phyloP scores from a whole-genome alignment of 1,140 invertebrate species.

The Drosophila nikananu region DNA sequence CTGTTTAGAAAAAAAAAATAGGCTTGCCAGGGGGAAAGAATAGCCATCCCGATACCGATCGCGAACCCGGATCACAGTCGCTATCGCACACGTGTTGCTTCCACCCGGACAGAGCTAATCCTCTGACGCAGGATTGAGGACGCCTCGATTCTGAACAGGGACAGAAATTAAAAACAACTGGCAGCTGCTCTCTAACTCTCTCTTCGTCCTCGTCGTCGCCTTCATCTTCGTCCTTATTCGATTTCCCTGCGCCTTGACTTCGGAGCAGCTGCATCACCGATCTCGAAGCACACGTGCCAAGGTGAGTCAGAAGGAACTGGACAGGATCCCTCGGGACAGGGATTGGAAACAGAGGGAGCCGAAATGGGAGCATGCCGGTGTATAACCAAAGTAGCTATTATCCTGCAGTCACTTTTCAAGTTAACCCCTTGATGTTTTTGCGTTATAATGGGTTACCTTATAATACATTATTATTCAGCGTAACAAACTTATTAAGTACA shows the following conservation, averaged over 20 bases:
- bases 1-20: constrained; percentile 5
- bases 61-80: constrained; percentile 35
- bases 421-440: constrained; percentile 36
- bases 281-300: constrained; percentile 65
- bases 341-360: constrained; percentile 20
- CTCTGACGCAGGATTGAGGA: constrained; percentile 38
- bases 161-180: constrained; percentile 42
- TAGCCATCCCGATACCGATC: constrained; percentile 9
- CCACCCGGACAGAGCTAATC: constrained; percentile 51
- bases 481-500: no score
- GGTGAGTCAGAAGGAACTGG: constrained; percentile 59
- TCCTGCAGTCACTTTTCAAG: constrained; percentile 54
- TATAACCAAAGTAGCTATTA: constrained; percentile 52
- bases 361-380: constrained; percentile 23
- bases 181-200: constrained; percentile 37
- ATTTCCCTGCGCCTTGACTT: constrained; percentile 39
- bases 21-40: constrained; percentile 6
- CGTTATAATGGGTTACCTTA: not conserved
- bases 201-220: constrained; percentile 1
- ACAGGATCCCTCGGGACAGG: constrained; percentile 27
- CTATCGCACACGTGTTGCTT: constrained; percentile 71
- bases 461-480: not conserved
- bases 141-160: constrained; percentile 18
- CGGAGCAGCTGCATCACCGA: constrained; percentile 27
- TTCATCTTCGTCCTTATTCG: constrained; percentile 20